Evolutionary conservation across 1,140 invertebrate genomes (phyloP).

Genomic region (Chironomus tepperi): DNA sequence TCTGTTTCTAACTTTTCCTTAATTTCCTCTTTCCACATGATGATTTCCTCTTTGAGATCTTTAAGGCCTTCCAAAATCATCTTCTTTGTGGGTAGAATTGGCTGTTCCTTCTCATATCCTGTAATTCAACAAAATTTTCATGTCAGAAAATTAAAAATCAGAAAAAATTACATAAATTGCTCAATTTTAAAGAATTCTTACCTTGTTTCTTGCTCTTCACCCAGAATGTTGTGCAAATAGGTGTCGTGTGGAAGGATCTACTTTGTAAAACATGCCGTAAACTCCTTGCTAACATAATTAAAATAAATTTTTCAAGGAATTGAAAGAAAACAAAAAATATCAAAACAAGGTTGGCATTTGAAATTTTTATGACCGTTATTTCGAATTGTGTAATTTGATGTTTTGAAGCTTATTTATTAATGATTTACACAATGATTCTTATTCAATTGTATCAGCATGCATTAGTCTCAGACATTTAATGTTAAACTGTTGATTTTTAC

Average conservation of each 20-base stretch:
- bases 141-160: too few species aligned
- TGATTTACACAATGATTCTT: too few species aligned
- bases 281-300: neutral
- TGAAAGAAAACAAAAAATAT: too few species aligned
- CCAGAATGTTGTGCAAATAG: conserved; percentile 42
- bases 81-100: conserved; percentile 42
- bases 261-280: conserved; percentile 25
- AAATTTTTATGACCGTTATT: neutral
- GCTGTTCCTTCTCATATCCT: conserved; percentile 37
- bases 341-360: too few species aligned
- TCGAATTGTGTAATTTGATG: too few species aligned
- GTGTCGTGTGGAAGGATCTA: conserved; percentile 33
- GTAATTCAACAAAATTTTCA: neutral
- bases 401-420: too few species aligned
- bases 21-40: conserved; percentile 57
- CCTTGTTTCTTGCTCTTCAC: conserved; percentile 55
- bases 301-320: neutral
- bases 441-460: too few species aligned
- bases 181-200: conserved; percentile 37
- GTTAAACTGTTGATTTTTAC: too few species aligned
- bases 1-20: conserved; percentile 53
- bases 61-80: conserved; percentile 50
- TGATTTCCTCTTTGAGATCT: conserved; percentile 56
- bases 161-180: too few species aligned
- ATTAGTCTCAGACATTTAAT: too few species aligned